Evolutionary conservation across 2,113 vertebrate genomes (phyloP).

Genomic region (Vulpes lagopus): DNA sequence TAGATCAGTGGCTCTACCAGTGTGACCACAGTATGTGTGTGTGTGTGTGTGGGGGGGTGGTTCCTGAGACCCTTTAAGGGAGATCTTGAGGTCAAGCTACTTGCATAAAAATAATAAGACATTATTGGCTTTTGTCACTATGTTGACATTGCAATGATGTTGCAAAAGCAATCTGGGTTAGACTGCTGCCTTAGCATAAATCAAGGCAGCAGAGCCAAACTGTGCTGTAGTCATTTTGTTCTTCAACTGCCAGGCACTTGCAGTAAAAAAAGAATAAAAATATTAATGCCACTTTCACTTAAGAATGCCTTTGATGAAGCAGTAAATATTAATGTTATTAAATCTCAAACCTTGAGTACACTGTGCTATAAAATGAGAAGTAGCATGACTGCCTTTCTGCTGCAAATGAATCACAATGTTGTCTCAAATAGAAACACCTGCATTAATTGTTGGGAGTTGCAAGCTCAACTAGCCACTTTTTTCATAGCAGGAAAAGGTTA

Average conservation of each 20-base stretch:
- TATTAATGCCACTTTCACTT: conserved; percentile 35
- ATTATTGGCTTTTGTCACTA: background rate
- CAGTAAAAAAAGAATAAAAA: background rate
- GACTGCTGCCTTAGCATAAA: conserved; percentile 51
- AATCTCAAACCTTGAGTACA: background rate
- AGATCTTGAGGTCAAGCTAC: background rate
- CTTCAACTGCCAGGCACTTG: background rate
- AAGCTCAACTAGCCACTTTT: background rate
- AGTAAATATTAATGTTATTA: conserved; percentile 44
- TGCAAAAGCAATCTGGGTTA: background rate
- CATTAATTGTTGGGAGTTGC: background rate
- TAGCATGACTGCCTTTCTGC: background rate
- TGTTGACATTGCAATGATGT: background rate
- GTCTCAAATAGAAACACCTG: background rate
- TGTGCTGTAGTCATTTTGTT: background rate
- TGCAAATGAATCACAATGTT: background rate
- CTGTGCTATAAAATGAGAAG: background rate
- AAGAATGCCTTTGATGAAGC: conserved; percentile 36
- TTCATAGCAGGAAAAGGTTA: background rate
- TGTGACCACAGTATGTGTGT: background rate
- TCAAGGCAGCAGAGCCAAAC: background rate
- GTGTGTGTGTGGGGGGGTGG: too few relatives aligned
- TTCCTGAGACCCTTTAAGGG: background rate
- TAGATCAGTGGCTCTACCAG: background rate
- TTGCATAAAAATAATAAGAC: conserved; percentile 3